Evolutionary conservation across 2,797 vertebrate genomes (phyloP), one percentile per base, ranked within the genome.

Genomic region (Sebastes vulpes): DNA sequence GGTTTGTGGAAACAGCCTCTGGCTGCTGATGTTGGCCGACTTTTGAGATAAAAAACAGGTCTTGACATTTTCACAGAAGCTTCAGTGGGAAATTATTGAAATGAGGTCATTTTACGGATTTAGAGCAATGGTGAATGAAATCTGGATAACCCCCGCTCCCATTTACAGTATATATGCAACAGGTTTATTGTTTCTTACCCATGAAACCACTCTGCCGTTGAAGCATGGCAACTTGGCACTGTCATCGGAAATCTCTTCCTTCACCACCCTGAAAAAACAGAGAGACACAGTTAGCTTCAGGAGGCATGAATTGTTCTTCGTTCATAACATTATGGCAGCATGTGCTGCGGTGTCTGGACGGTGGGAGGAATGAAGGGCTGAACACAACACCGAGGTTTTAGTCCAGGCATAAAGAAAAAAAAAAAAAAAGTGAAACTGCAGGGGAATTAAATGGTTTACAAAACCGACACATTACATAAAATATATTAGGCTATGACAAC

Each of bases 181-280:
- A 76, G n/a, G 52, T 81, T 79, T 69, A 21, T 61, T 3, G 58
- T 67, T 38, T 79, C 94, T 96, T 91, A 95, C 97, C 97, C 97
- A 98, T 78, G 97, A 98, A 31, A 99, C 97, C 29, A 98, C 97
- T 90, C 97, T 93, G 84, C 97, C 97, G 9, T 98, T 98, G 94
- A 98, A 98, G 91, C 97, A 97, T 2, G 97, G 97, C 61, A 98
- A 87, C 90, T 95, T 97, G 46, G 97, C 97, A 3, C 91, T 86
- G 72, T 98, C 97, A 2, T 99, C 98, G 0, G 98, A 99, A 88
- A 99, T 98, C 89, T 99, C 98, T 86, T 99, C 98, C 89, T 99
- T 99, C 92, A 99, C 98, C 92, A 99, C 98, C 89, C 95, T 95
- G 92, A 65, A 88, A 84, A 89, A 84, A 57, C 69, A 54, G 85